These are phyloP conservation scores for Bos indicus DNA, from an alignment of 2,113 vertebrate genomes.

Conservation along the genomic window DNA sequence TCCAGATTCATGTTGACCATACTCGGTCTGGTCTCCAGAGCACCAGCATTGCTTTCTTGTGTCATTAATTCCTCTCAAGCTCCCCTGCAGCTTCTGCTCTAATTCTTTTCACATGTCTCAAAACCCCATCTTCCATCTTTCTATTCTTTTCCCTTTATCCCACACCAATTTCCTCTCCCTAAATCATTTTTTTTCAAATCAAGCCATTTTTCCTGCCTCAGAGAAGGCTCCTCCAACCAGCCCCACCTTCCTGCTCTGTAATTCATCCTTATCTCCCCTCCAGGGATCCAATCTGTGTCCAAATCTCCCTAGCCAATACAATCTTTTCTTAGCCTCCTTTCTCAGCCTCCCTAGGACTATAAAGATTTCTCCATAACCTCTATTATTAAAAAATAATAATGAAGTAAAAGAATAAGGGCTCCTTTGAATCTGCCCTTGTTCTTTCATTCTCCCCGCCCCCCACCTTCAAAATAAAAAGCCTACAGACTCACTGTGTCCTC, in stretches of 20 bases:
- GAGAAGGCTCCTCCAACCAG: neutral
- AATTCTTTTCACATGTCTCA: neutral
- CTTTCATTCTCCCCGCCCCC: neutral
- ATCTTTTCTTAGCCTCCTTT: neutral
- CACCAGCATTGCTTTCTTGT: neutral
- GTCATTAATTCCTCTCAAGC: neutral
- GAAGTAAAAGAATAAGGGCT: neutral
- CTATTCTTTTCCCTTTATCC: neutral
- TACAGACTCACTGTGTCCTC: neutral
- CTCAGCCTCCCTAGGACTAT: neutral
- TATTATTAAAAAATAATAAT: neutral
- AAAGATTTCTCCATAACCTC: neutral
- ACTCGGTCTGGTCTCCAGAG: neutral
- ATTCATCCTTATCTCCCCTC: neutral
- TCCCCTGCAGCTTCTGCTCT: neutral
- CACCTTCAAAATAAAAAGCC: constrained; percentile 20
- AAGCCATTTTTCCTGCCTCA: neutral
- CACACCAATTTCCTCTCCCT: neutral
- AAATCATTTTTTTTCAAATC: neutral
- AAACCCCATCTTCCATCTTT: neutral
- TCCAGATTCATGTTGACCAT: neutral
- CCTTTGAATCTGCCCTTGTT: neutral
- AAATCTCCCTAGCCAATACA: neutral
- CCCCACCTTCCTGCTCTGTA: neutral
- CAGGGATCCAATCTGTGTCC: neutral